Evolutionary conservation across 2,797 vertebrate genomes (phyloP), one percentile per base, ranked within the genome.

Genomic region (Echiichthys vipera): DNA sequence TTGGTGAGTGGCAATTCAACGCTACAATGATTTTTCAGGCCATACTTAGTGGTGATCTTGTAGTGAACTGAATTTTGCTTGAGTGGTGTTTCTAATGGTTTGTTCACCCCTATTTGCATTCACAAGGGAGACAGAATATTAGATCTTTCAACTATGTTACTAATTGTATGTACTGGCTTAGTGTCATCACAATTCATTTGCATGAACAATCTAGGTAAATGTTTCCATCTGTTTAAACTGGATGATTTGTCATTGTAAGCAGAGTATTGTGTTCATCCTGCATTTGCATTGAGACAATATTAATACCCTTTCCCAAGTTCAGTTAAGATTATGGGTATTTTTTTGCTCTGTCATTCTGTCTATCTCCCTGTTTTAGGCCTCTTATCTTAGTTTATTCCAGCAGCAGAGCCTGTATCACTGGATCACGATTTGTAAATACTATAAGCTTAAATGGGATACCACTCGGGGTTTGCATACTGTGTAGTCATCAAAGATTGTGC

Each of bases 361-460:
- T n/a, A 8, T 54, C 20, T 30, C 37, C 42, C 0, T 51, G 43
- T n/a, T 74, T 81, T 39, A 47, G 36, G 17, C 34, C 15, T 27
- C 22, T 51, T 17, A n/a, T 59, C 37, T 70, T 57, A 64, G 24
- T 20, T 43, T 61, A 24, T 51, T 74, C 63, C 42, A 0, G 37
- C 18, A 43, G 46, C 18, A 32, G 7, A 55, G 43, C 15, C 49
- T 47, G 27, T 0, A 37, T 74, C 39, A 51, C 8, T 62, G 30
- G 25, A 40, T 47, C 10, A 10, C 56, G 22, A 46, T 64, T 53
- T 64, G 49, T 61, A 65, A 74, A 77, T 54, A 75, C 56, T 42
- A 10, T 18, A 40, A 72, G 24, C 42, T 36, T 34, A 17, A 17
- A 9, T 8, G 18, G 45, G 42, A 76, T 46, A 20, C 36, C 17